phyloP scores from a whole-genome alignment of 2,113 vertebrate species.

The Lethenteron reissneri region DNA sequence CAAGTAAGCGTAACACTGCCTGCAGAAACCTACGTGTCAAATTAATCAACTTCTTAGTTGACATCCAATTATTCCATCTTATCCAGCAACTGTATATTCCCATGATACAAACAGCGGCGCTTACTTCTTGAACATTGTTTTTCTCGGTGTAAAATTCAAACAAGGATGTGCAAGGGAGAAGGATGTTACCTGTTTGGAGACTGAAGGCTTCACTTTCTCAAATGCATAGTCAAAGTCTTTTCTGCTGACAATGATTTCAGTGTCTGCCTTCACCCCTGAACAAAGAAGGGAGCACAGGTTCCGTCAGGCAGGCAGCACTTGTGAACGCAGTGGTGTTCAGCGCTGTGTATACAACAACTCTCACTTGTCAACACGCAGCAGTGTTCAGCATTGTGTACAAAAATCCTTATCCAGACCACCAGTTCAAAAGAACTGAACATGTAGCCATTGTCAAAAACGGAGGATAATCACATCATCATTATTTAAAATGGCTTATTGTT shows the following conservation, averaged over 20 bases:
- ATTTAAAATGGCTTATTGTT: too few species aligned
- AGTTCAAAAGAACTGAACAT: not conserved
- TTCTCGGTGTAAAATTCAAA: too few species aligned
- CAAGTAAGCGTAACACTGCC: too few species aligned
- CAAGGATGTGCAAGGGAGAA: not conserved
- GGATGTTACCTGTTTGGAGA: constrained; percentile 52
- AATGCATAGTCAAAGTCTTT: constrained; percentile 70
- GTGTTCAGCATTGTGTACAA: not conserved
- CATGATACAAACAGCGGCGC: too few species aligned
- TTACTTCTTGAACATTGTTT: too few species aligned
- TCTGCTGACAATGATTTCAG: constrained; percentile 34
- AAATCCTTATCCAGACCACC: not conserved
- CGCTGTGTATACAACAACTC: not conserved
- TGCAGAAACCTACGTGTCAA: too few species aligned
- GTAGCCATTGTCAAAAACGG: too few species aligned
- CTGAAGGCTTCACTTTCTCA: constrained; percentile 49
- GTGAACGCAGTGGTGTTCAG: not conserved
- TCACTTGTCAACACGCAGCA: not conserved
- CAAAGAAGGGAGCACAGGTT: not conserved
- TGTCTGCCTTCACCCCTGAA: constrained; percentile 11
- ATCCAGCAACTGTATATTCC: too few species aligned
- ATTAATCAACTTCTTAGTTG: too few species aligned
- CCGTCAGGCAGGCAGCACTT: not conserved
- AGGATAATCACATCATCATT: too few species aligned
- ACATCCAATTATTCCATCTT: too few species aligned